phyloP scores from a whole-genome alignment of 2,888 invertebrate species.

The Callyntrura guangdongensis region DNA sequence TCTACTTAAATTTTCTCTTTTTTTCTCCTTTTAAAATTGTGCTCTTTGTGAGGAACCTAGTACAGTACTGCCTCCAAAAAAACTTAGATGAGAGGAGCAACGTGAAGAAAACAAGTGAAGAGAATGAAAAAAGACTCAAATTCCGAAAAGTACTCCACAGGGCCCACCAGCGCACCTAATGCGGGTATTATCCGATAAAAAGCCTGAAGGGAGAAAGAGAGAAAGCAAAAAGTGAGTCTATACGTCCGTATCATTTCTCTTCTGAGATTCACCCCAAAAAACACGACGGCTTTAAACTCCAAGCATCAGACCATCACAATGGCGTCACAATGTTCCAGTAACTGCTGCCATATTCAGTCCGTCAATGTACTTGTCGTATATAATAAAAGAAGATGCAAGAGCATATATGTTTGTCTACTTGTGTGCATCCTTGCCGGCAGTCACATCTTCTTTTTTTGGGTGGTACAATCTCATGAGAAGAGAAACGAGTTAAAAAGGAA shows the following conservation, averaged over 20 bases:
- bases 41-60: not conserved
- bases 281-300: not conserved
- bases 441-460: not conserved
- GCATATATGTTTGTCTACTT: too few species aligned
- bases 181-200: constrained; percentile 76
- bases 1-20: not conserved
- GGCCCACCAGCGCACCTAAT: constrained; percentile 75
- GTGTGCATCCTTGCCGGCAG: not conserved
- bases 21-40: not conserved
- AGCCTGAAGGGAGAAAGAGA: constrained; percentile 18
- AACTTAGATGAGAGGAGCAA: too few species aligned
- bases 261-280: constrained; percentile 30
- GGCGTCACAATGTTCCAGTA: too few species aligned
- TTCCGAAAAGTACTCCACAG: constrained; percentile 76
- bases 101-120: constrained; percentile 1
- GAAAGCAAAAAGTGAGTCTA: constrained; percentile 66
- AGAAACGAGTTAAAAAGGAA: constrained; percentile 12
- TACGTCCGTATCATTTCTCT: constrained; percentile 39
- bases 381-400: not conserved
- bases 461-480: not conserved
- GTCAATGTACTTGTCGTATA: constrained; percentile 3
- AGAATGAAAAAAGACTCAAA: constrained; percentile 68
- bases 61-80: not conserved
- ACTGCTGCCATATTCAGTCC: constrained; percentile 5
- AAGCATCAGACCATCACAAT: not conserved